These are phyloP conservation scores for Pogoniulus pusillus DNA, from an alignment of 2,797 vertebrate species.

Conservation along the genomic window DNA sequence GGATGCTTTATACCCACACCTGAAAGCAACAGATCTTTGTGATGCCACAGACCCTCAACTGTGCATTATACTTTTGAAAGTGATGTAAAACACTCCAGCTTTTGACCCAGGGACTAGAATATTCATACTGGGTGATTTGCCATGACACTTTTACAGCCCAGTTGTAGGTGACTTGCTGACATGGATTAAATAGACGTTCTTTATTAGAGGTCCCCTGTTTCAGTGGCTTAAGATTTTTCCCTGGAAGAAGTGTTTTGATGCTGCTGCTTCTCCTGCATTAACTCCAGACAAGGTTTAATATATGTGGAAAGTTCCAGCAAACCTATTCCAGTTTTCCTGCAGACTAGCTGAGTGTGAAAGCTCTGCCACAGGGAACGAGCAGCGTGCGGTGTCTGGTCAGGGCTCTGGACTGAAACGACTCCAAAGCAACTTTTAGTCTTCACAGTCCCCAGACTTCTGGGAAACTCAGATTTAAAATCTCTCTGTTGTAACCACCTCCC, in stretches of 20 bases:
- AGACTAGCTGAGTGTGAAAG: not conserved
- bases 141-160: not conserved
- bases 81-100: not conserved
- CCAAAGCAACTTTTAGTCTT: slow-evolving; percentile 4
- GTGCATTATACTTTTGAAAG: not conserved
- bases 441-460: not conserved
- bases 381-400: not conserved
- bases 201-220: not conserved
- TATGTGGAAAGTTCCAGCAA: not conserved
- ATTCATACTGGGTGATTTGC: not conserved
- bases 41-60: not conserved
- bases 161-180: not conserved
- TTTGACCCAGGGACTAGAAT: not conserved
- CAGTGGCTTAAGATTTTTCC: not conserved
- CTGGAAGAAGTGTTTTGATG: not conserved
- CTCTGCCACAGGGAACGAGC: slow-evolving; percentile 1
- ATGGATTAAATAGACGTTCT: not conserved
- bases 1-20: not conserved
- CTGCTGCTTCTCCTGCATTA: not conserved
- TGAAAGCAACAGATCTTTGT: not conserved
- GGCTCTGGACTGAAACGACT: not conserved
- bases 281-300: not conserved
- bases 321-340: not conserved
- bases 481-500: not conserved
- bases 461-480: slow-evolving; percentile 15